Evolutionary conservation across 2,113 vertebrate species (phyloP).

Genomic region (Eulacestoma nigropectus): DNA sequence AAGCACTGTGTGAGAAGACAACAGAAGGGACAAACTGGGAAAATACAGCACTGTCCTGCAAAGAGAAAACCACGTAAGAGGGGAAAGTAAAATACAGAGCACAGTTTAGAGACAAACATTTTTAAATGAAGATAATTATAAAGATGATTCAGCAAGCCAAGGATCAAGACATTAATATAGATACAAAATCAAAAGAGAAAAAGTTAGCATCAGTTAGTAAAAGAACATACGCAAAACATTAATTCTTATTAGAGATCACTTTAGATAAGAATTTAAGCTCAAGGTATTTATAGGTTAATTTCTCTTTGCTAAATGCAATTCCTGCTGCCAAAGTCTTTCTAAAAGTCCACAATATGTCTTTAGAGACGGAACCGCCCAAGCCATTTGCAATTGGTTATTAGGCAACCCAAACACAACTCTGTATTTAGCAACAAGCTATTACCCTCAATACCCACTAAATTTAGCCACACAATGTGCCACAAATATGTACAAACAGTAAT

Average conservation of each 20-base stretch:
- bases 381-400: not conserved
- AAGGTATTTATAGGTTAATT: not conserved
- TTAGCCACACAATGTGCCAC: not conserved
- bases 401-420: not conserved
- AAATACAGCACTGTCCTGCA: not conserved
- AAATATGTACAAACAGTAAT: not conserved
- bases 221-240: not conserved
- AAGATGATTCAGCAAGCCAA: not conserved
- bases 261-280: not conserved
- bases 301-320: not conserved
- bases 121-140: not conserved
- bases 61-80: not conserved
- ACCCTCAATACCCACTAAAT: not conserved
- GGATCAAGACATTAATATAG: not conserved
- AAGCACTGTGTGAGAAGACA: not conserved
- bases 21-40: not conserved
- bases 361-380: not conserved
- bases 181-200: not conserved
- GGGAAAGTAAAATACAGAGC: not conserved
- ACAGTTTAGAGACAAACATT: not conserved
- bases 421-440: constrained; percentile 24
- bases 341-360: not conserved
- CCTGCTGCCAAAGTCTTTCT: not conserved
- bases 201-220: not conserved
- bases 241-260: not conserved